These are phyloP conservation scores for Campaea margaritaria DNA, from an alignment of 2,888 invertebrate genomes.

Conservation along the genomic window DNA sequence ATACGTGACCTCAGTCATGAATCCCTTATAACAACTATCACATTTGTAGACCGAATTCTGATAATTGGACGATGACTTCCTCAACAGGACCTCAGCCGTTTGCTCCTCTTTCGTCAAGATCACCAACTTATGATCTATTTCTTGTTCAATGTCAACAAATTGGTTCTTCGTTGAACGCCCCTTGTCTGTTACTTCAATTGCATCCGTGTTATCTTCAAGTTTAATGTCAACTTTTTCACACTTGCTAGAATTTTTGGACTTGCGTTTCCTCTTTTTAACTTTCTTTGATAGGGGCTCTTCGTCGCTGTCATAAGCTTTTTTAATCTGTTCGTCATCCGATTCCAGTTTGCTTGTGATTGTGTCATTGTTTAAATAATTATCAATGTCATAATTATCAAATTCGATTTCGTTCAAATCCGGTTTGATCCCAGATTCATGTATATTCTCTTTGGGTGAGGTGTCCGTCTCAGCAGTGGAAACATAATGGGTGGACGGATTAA, in stretches of 20 bases:
- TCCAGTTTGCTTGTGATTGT: too few relatives aligned
- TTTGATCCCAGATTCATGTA: background rate
- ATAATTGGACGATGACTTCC: slow-evolving; percentile 64
- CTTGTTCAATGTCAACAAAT: background rate
- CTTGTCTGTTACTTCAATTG: background rate
- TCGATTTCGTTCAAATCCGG: background rate
- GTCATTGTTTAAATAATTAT: background rate
- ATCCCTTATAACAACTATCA: slow-evolving; percentile 69
- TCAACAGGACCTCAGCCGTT: slow-evolving; percentile 55
- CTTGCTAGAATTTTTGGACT: background rate
- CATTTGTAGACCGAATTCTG: slow-evolving; percentile 68
- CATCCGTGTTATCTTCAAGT: background rate
- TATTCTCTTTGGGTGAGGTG: too few relatives aligned
- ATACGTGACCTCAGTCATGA: slow-evolving; percentile 62
- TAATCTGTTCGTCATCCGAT: background rate
- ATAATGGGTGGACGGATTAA: too few relatives aligned
- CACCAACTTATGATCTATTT: slow-evolving; percentile 37
- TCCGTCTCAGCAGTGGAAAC: too few relatives aligned
- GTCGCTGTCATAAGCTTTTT: slow-evolving; percentile 26
- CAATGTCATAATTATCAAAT: background rate
- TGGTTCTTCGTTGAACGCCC: background rate
- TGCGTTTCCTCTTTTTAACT: slow-evolving; percentile 18
- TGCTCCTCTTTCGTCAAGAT: slow-evolving; percentile 64
- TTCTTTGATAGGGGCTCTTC: slow-evolving; percentile 37
- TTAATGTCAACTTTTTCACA: slow-evolving; percentile 1